Percentiles rank a stretch among this genome's conserved stretches.
phyloP scores from a whole-genome alignment of 2,888 invertebrate species.

The Mythimna impura region DNA sequence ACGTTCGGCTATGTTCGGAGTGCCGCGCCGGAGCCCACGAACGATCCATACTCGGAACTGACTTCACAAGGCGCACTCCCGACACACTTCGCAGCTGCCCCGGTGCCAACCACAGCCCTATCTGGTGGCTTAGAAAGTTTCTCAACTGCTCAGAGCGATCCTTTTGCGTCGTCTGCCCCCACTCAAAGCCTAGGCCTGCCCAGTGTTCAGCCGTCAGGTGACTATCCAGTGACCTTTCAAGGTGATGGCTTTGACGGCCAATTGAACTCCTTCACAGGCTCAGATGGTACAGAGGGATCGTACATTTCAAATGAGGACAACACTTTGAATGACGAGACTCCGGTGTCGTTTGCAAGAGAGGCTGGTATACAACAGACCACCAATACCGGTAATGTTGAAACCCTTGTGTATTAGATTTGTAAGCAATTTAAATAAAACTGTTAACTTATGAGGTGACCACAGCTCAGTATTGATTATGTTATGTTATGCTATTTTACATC shows the following conservation, averaged over 20 bases:
- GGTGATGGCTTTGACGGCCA: constrained; percentile 75
- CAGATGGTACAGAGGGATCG: constrained; percentile 68
- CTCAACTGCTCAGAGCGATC: constrained; percentile 69
- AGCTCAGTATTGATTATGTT: neutral
- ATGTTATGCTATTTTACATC: neutral
- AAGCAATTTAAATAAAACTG: constrained; percentile 7
- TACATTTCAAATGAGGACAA: constrained; percentile 71
- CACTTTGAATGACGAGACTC: constrained; percentile 71
- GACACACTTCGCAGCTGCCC: constrained; percentile 73
- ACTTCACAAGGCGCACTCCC: constrained; percentile 74
- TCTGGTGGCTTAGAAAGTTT: constrained; percentile 73
- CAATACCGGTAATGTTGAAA: constrained; percentile 82
- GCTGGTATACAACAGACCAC: constrained; percentile 83
- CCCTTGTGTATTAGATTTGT: constrained; percentile 76
- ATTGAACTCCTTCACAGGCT: constrained; percentile 73
- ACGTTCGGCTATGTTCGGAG: constrained; percentile 79
- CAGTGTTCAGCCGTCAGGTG: constrained; percentile 70
- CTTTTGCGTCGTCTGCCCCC: constrained; percentile 72
- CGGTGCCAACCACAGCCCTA: constrained; percentile 73
- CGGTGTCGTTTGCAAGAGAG: constrained; percentile 81
- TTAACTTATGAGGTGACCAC: neutral
- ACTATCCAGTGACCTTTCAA: constrained; percentile 72
- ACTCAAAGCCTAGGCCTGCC: constrained; percentile 65
- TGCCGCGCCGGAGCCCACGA: constrained; percentile 71
- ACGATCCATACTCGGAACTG: constrained; percentile 76